Evolutionary conservation across 1,140 invertebrate species (phyloP).

Genomic region (Phortica variegata): DNA sequence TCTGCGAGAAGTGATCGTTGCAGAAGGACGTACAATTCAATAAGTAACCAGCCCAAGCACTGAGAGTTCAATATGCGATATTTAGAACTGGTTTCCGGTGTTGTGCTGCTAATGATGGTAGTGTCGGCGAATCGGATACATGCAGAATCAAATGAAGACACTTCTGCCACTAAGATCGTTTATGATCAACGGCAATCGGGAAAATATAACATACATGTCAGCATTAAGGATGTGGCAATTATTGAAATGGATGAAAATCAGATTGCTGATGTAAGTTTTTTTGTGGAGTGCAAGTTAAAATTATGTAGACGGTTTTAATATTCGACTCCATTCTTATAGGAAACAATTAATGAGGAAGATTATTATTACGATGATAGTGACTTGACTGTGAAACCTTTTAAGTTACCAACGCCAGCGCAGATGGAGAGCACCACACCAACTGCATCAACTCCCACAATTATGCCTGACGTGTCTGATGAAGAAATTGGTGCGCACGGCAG

Average conservation of each 20-base stretch:
- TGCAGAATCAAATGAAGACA: too few species aligned
- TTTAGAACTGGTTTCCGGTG: too few species aligned
- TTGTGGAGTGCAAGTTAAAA: too few species aligned
- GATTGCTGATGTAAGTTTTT: conserved; percentile 61
- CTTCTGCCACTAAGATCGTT: too few species aligned
- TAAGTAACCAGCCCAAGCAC: too few species aligned
- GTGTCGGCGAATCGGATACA: too few species aligned
- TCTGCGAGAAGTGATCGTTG: too few species aligned
- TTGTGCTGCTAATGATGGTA: too few species aligned
- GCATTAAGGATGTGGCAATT: conserved; percentile 74
- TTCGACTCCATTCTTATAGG: conserved; percentile 28
- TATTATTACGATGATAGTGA: conserved; percentile 53
- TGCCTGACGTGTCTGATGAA: too few species aligned
- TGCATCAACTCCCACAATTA: background rate
- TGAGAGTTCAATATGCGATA: too few species aligned
- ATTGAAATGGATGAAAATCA: conserved; percentile 66
- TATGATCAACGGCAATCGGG: conserved; percentile 77
- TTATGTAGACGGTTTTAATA: conserved; percentile 14
- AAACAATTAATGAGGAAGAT: conserved; percentile 41
- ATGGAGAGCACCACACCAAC: background rate
- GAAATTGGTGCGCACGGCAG: too few species aligned
- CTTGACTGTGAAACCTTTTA: conserved; percentile 49
- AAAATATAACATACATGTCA: conserved; percentile 74
- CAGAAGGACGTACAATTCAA: too few species aligned
- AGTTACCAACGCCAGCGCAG: conserved; percentile 23